Base-by-base conservation (phyloP, 2,888 invertebrate genomes). In the Mythimna pallens region DNA sequence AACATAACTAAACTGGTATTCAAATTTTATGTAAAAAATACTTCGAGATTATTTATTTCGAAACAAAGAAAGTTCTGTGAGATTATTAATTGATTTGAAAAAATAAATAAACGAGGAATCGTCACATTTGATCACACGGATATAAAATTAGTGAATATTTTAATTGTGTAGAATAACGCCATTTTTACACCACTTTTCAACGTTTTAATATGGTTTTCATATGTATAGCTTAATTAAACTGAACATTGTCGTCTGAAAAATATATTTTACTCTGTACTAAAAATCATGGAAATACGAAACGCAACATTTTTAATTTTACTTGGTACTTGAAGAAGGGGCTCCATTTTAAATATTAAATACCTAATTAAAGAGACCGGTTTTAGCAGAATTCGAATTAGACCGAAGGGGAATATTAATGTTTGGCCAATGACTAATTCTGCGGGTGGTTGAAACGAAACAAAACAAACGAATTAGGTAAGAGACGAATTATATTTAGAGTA, bases 321-420 rank as follows among this genome's bases (percentile, higher is more conserved):
- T 54, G n/a, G 9, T n/a, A 55, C 58, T 58, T 47, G 52, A 73
- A 50, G 17, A 63, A 63, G 34, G 57, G 63, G 14, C 80, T 73
- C 47, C 22, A 73, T 64, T 63, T 50, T 30, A 62, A 25, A 20
- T 22, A 47, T 30, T 47, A 63, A 71, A 73, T 63, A 12, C 30
- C 22, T 50, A 55, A 80, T 80, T 50, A 65, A 73, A 50, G 25
- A 65, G 22, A 65, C 75, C 43, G 55, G 81, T 65, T 64, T 47
- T 57, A 43, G 36, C 34, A 58, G 57, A 76, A 65, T 30, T 62
- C 5, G 17, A 65, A 57, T 65, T 40, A 65, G 25, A 50, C 61
- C 34, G 22, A 55, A 57, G 50, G 65, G 68, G 59, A 76, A 77
- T 76, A 68, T 65, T 9, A 54, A 54, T 65, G 58, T 62, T 65